These are phyloP conservation scores for Pluvianellus socialis DNA, from an alignment of 2,113 vertebrate species.

Conservation along the genomic window DNA sequence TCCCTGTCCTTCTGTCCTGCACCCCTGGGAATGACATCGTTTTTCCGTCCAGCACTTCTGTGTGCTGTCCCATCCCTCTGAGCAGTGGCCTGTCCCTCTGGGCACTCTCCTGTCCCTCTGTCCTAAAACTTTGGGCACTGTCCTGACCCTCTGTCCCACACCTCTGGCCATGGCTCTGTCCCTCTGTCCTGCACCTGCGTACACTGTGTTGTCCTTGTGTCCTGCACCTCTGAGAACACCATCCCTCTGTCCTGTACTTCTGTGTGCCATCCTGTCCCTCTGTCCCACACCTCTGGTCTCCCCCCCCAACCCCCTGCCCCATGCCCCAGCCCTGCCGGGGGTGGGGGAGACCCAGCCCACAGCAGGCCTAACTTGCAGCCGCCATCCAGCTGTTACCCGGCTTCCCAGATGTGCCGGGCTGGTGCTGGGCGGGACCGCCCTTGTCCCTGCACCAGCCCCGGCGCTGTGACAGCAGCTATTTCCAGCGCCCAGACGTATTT, in stretches of 20 bases:
- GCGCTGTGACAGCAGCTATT: slow-evolving; percentile 14
- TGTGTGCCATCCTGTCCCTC: too few species aligned
- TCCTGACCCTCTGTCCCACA: neutral
- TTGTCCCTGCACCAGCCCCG: neutral
- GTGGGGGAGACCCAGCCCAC: neutral
- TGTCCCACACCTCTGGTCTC: neutral
- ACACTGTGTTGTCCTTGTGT: fast-evolving
- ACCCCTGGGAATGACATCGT: too few species aligned
- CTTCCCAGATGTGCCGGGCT: slow-evolving; percentile 12
- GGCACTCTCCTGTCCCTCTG: too few species aligned
- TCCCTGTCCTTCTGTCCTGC: neutral
- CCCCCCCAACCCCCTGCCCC: too few species aligned
- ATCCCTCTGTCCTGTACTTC: neutral
- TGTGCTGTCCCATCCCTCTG: too few species aligned
- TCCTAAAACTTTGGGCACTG: neutral
- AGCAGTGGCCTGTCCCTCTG: too few species aligned
- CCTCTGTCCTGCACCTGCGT: neutral
- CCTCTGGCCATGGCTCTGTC: fast-evolving
- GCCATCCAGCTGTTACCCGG: neutral
- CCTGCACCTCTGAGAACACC: neutral
- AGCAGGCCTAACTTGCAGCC: neutral
- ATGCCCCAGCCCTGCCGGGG: neutral
- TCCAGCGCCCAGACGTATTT: slow-evolving; percentile 18
- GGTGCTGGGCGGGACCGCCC: neutral
- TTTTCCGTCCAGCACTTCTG: too few species aligned